Base-by-base conservation (phyloP, 2,888 invertebrate species). In the Mesochorus sp. region DNA sequence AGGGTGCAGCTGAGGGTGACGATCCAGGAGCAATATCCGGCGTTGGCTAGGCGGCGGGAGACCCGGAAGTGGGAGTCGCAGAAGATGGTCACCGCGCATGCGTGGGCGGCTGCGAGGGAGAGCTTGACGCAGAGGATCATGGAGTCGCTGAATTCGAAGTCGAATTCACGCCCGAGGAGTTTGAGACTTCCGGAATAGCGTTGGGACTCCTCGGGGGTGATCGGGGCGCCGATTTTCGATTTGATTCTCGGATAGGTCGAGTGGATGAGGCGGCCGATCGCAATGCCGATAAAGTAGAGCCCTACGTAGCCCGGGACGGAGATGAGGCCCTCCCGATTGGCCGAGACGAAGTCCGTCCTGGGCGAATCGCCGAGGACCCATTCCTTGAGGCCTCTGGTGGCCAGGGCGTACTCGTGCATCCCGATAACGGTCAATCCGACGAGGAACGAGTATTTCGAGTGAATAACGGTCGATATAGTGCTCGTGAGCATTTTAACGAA, bases 251-350 rank as follows among this genome's bases (percentile, higher is more conserved):
- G 51, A 67, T 86, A 89, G 0, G 88, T 84, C 0, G 87, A 87
- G 49, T 90, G 86, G 59, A 95, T 87, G 62, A 93, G 87, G 80
- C 92, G 91, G 42, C 95, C 95, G 64, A 95, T 88, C 83, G 94
- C 93, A 66, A 95, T 94, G 24, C 96, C 95, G 80, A 95, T 93
- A 72, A 98, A 92, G 91, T 97, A 98, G 3, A 99, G 91, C 0
- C 96, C 94, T 0, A 97, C 92, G 89, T 97, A 99, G 0, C 99
- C 99, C 0, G 96, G 92, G 37, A 95, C 92, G 0, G 99, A 98
- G 19, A 94, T 94, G 39, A 99, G 91, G 0, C 99, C 99, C 92
- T 99, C 99, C 72, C 97, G 94, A 91, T 99, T 99, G 0, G 98
- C 97, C 49, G 94, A 92, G 3, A 98, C 80, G 31, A 97, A 91